These are phyloP conservation scores for Centropus bengalensis DNA, from an alignment of 2,113 vertebrate genomes.

Conservation along the genomic window DNA sequence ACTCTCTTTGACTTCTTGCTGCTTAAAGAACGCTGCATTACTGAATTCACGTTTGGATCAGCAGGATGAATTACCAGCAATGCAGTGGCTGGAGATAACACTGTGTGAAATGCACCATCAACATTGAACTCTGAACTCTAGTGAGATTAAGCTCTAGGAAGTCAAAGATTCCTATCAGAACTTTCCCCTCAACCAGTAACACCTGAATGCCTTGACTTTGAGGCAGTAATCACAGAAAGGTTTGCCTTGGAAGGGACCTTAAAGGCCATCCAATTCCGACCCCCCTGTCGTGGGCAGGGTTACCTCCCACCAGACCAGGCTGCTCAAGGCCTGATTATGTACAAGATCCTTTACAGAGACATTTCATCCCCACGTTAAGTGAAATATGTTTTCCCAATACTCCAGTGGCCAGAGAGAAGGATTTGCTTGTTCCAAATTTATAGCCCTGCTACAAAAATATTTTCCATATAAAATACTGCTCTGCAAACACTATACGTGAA, in stretches of 20 bases:
- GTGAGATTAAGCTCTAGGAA: neutral
- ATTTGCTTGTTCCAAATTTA: neutral
- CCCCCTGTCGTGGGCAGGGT: no score
- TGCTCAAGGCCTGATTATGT: neutral
- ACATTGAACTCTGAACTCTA: neutral
- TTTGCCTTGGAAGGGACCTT: no score
- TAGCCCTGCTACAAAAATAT: neutral
- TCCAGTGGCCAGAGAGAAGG: neutral
- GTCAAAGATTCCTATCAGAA: neutral
- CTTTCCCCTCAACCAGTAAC: accelerated
- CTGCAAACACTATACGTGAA: neutral
- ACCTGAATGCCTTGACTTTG: neutral
- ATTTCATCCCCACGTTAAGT: neutral
- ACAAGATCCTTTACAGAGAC: neutral
- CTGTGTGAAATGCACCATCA: neutral
- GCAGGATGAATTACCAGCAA: neutral
- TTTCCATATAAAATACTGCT: neutral
- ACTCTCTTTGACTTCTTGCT: neutral
- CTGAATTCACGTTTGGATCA: neutral
- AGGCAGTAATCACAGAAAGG: neutral
- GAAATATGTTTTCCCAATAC: neutral
- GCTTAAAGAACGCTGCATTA: neutral
- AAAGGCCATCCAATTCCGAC: no score
- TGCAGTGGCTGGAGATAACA: neutral
- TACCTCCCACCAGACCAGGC: no score